Percentiles rank a stretch among this genome's conserved stretches.
Evolutionary conservation across 2,797 vertebrate genomes (phyloP).

Genomic region (Helarctos malayanus): DNA sequence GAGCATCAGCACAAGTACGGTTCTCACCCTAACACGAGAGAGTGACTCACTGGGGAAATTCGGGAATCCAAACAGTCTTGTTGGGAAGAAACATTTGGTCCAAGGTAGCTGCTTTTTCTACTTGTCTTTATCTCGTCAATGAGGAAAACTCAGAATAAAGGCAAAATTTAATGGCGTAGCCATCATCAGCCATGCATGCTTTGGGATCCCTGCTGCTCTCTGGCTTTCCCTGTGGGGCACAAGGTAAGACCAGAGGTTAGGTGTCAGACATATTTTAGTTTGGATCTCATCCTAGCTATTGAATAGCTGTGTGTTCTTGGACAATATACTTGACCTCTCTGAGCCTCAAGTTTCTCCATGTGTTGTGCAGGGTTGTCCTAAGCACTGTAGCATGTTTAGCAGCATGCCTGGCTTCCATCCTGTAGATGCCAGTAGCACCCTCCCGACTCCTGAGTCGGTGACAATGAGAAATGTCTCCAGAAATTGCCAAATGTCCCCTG

Average conservation of each 20-base stretch:
- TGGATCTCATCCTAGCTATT: background rate
- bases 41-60: background rate
- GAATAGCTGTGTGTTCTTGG: background rate
- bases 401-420: background rate
- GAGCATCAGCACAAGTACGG: background rate
- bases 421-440: background rate
- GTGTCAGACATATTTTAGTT: background rate
- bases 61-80: background rate
- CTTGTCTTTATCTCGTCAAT: background rate
- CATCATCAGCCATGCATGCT: background rate
- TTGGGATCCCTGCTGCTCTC: background rate
- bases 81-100: background rate
- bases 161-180: background rate
- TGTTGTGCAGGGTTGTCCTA: background rate
- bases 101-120: background rate
- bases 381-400: background rate
- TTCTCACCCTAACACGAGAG: background rate
- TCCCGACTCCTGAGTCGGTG: background rate
- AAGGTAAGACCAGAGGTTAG: background rate
- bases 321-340: background rate
- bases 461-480: background rate
- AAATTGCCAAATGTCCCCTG: background rate
- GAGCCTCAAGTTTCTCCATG: background rate
- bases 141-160: constrained; percentile 6
- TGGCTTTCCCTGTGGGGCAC: background rate